Percentiles rank a stretch among this genome's conserved stretches.
These are phyloP conservation scores for Ianthella basta DNA, from an alignment of 37 sponge, comb jelly and placozoan genomes.

Conservation along the genomic window DNA sequence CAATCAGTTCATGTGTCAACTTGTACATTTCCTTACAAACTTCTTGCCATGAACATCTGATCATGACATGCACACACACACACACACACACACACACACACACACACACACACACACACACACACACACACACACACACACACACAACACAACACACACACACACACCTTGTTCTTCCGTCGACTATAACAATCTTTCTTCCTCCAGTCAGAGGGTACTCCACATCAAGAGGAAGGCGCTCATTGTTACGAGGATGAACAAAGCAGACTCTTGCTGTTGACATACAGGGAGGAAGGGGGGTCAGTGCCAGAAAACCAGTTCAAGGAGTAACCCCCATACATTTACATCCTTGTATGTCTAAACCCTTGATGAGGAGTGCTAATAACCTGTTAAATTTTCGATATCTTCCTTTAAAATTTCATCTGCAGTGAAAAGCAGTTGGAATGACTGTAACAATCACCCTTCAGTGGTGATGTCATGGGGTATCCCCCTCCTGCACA, in stretches of 20 bases:
- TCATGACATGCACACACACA: too few species aligned
- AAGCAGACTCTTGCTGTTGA: slow-evolving; percentile 70
- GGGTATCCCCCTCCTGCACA: not conserved
- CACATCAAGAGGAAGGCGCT: slow-evolving; percentile 44
- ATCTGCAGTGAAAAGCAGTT: not conserved
- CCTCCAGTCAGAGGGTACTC: slow-evolving; percentile 62
- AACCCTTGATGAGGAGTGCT: too few species aligned
- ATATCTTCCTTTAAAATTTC: not conserved
- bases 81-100: too few species aligned
- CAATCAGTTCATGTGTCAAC: too few species aligned
- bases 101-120: too few species aligned
- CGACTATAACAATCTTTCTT: slow-evolving; percentile 13
- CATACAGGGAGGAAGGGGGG: not conserved
- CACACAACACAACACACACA: not conserved
- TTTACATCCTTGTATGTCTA: too few species aligned
- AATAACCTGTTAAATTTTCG: not conserved
- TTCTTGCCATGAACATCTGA: too few species aligned
- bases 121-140: not conserved
- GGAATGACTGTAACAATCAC: not conserved
- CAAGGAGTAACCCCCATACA: too few species aligned
- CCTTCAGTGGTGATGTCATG: too few species aligned
- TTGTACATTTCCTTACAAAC: too few species aligned
- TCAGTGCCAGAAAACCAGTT: not conserved
- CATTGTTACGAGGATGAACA: slow-evolving; percentile 49
- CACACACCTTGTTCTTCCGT: slow-evolving; percentile 64